A percentile compares a stretch with the other conserved stretches of the same genome.
Evolutionary conservation across 2,113 vertebrate species (phyloP).

Genomic region (Numida meleagris): DNA sequence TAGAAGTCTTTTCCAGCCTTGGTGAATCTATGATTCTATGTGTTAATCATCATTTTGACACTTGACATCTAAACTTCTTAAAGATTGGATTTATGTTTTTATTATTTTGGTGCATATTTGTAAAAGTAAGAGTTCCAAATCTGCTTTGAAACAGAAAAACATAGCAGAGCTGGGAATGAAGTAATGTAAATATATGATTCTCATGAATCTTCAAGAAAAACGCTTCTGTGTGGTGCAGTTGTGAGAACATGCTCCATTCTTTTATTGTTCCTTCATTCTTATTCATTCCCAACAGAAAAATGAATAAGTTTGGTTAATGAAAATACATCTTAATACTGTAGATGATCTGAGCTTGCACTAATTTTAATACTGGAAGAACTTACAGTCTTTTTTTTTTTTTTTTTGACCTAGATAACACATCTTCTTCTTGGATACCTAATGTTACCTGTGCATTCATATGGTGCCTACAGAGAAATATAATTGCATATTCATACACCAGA

Average conservation of each 20-base stretch:
- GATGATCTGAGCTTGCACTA: neutral
- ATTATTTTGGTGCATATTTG: neutral
- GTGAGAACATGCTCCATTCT: neutral
- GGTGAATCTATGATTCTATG: too few relatives aligned
- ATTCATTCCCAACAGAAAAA: neutral
- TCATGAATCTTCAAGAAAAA: neutral
- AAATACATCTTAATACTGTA: neutral
- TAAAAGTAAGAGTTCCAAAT: neutral
- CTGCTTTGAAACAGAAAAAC: neutral
- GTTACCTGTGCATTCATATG: constrained; percentile 10
- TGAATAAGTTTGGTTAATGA: neutral
- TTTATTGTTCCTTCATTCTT: neutral
- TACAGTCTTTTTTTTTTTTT: neutral
- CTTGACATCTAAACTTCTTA: neutral
- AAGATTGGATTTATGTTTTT: accelerated
- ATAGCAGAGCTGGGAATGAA: neutral
- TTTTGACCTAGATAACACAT: neutral
- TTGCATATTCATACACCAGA: constrained; percentile 66
- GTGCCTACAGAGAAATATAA: constrained; percentile 23
- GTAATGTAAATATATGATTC: neutral
- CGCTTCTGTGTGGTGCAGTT: neutral
- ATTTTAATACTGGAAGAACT: neutral
- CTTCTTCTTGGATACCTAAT: neutral
- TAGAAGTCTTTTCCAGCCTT: too few relatives aligned
- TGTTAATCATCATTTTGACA: neutral